Percentiles rank a stretch among this genome's conserved stretches.
phyloP scores from a whole-genome alignment of 2,888 invertebrate species.

The Sinodicranocentrus sp. region DNA sequence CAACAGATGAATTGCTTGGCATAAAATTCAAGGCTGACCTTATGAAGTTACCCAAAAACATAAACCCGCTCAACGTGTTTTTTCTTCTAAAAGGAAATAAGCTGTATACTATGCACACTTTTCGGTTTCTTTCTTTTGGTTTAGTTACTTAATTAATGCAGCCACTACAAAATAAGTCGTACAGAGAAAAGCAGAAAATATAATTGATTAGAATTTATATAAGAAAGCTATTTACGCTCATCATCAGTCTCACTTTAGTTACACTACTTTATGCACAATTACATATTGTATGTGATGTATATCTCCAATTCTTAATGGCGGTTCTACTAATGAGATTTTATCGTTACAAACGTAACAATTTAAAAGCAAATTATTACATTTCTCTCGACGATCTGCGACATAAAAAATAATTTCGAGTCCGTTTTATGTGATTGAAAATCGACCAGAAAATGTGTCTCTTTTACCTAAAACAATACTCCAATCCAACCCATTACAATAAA shows the following conservation, averaged over 20 bases:
- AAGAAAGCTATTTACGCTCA: background rate
- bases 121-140: conserved; percentile 7
- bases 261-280: background rate
- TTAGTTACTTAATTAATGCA: conserved; percentile 8
- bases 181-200: no score
- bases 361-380: background rate
- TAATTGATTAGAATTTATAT: no score
- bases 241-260: conserved; percentile 28
- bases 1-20: background rate
- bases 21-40: background rate
- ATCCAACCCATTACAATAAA: no score
- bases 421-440: no score
- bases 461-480: no score
- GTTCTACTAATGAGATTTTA: no score
- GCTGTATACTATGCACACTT: background rate
- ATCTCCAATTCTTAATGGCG: no score
- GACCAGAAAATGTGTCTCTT: background rate
- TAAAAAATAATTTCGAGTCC: no score
- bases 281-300: background rate
- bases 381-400: no score
- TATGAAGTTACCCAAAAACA: background rate
- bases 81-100: background rate
- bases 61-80: conserved; percentile 41
- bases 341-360: background rate
- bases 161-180: background rate